Percentiles rank a stretch among this genome's conserved stretches.
These are phyloP conservation scores for Catagonus wagneri DNA, from an alignment of 2,113 vertebrate species.

Conservation along the genomic window DNA sequence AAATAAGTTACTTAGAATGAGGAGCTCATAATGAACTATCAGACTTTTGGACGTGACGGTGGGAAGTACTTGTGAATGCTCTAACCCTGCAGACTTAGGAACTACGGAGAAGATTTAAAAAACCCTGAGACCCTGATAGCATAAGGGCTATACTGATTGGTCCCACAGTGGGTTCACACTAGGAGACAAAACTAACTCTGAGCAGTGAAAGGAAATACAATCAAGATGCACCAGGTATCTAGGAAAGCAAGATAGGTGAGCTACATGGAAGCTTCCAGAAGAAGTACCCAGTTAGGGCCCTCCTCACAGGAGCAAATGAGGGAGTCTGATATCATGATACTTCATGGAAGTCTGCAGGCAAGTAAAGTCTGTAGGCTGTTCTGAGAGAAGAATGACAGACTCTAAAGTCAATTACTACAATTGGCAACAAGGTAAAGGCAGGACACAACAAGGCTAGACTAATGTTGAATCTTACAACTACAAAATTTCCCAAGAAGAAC, in stretches of 20 bases:
- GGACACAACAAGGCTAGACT: constrained; percentile 36
- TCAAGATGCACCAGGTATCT: background rate
- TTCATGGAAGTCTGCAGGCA: background rate
- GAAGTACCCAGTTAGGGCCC: background rate
- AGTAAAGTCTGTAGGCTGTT: background rate
- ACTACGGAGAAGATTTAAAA: background rate
- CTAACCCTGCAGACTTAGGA: background rate
- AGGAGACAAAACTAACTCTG: background rate
- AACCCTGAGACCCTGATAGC: background rate
- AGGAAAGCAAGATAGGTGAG: background rate
- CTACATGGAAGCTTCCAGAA: background rate
- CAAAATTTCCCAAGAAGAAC: constrained; percentile 55
- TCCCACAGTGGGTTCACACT: background rate
- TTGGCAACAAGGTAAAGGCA: constrained; percentile 47
- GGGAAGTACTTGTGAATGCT: background rate
- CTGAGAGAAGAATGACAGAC: background rate
- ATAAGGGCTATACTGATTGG: background rate
- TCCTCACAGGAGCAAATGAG: background rate
- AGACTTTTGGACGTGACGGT: background rate
- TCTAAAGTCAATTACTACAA: constrained; percentile 39
- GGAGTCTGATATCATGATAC: background rate
- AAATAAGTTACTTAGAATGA: background rate
- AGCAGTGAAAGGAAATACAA: background rate
- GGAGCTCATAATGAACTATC: background rate
- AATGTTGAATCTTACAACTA: constrained; percentile 52